Conservation (phyloP, 2,797 vertebrate species). For the Anniella stebbinsi region DNA sequence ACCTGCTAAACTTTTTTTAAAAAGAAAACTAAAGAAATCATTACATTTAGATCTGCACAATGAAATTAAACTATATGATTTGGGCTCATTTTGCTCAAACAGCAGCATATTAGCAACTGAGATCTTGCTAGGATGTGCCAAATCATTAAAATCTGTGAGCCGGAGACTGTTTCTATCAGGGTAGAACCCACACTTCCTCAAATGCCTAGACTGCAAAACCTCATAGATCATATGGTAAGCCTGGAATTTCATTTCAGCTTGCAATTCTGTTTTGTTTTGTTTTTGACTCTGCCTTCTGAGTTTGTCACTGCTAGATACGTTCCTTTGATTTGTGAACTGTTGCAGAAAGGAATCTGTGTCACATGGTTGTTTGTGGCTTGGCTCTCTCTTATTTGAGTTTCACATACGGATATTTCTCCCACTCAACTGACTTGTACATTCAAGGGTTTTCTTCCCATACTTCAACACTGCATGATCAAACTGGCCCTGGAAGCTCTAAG, state of each 20-base stretch:
- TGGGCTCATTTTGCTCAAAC: neutral
- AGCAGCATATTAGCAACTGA: neutral
- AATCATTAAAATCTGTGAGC: neutral
- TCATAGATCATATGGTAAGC: neutral
- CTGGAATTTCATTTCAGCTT: slow-evolving; percentile 32
- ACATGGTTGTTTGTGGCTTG: slow-evolving; percentile 46
- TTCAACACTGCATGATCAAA: neutral
- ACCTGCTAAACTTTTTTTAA: neutral
- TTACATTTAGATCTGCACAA: neutral
- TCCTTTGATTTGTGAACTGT: slow-evolving; percentile 59
- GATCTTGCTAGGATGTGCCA: neutral
- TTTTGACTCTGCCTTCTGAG: slow-evolving; percentile 46
- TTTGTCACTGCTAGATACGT: slow-evolving; percentile 38
- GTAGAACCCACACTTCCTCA: neutral
- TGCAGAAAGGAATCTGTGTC: slow-evolving; percentile 45
- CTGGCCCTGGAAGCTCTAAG: neutral
- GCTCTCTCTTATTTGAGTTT: slow-evolving; percentile 31
- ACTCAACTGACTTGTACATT: slow-evolving; percentile 4
- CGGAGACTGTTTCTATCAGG: neutral
- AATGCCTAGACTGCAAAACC: neutral
- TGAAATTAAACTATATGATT: neutral
- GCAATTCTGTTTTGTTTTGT: neutral
- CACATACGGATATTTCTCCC: neutral
- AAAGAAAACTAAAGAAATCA: neutral
- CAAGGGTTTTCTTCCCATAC: neutral